Evolutionary conservation across 2,113 vertebrate species (phyloP).

Genomic region (Emydocephalus ijimae): DNA sequence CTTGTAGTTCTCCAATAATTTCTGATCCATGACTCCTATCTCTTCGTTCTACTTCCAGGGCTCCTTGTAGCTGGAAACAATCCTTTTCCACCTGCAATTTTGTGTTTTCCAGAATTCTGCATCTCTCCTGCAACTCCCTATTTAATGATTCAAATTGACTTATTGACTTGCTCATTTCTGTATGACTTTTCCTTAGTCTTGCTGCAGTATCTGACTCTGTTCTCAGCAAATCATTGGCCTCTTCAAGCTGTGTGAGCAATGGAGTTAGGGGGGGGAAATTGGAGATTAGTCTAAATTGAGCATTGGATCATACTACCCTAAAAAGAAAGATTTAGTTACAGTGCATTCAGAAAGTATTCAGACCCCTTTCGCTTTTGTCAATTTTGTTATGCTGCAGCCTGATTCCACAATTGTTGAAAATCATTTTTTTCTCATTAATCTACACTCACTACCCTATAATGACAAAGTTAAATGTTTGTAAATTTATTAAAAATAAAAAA

Average conservation of each 20-base stretch:
- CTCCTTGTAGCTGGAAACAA: conserved; percentile 87
- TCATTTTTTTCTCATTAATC: not conserved
- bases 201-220: conserved; percentile 93
- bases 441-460: not conserved
- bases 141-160: conserved; percentile 88
- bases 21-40: conserved; percentile 92
- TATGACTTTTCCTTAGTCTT: conserved; percentile 89
- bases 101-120: conserved; percentile 75
- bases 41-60: conserved; percentile 88
- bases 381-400: not conserved
- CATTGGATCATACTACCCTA: not conserved
- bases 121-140: conserved; percentile 91
- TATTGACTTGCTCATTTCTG: conserved; percentile 88
- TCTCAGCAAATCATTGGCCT: conserved; percentile 91
- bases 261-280: conserved; percentile 19
- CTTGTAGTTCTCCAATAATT: conserved; percentile 94
- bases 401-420: not conserved
- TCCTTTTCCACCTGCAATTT: conserved; percentile 90
- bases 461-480: not conserved
- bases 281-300: not conserved
- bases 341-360: not conserved
- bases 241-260: conserved; percentile 80
- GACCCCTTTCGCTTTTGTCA: not conserved
- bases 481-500: not conserved
- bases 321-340: not conserved